Conservation (phyloP, 2,888 invertebrate species). For the Arrhopalites spinosus region DNA sequence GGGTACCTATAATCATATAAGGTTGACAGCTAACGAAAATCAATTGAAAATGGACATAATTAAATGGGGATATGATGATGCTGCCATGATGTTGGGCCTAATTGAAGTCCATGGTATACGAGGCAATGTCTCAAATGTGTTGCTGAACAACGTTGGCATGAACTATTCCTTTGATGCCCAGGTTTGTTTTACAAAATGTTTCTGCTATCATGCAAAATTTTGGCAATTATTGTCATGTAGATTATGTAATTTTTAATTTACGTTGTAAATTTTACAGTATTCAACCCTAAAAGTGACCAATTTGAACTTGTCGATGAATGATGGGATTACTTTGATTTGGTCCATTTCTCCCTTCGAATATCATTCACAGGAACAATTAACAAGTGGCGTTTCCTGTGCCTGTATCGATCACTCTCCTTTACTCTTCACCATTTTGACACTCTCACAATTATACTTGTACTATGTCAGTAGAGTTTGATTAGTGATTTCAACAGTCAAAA, state of each 20-base stretch:
- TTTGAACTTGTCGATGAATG: slow-evolving; percentile 35
- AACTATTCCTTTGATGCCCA: slow-evolving; percentile 38
- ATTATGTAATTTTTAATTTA: too few species aligned
- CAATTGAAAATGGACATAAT: slow-evolving; percentile 39
- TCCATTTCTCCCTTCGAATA: neutral
- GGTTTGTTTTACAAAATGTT: slow-evolving; percentile 38
- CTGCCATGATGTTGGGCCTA: slow-evolving; percentile 45
- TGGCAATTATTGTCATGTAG: too few species aligned
- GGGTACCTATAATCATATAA: slow-evolving; percentile 65
- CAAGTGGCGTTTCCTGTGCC: too few species aligned
- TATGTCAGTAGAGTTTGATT: too few species aligned
- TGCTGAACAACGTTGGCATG: slow-evolving; percentile 50
- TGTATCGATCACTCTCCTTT: too few species aligned
- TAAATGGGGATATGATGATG: slow-evolving; percentile 44
- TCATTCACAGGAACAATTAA: too few species aligned
- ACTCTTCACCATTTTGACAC: too few species aligned
- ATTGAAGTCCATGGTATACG: slow-evolving; percentile 50
- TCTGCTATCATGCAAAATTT: neutral
- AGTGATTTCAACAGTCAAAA: too few species aligned
- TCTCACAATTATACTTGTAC: too few species aligned
- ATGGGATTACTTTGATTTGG: slow-evolving; percentile 30
- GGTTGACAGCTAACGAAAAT: slow-evolving; percentile 59
- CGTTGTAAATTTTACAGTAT: slow-evolving; percentile 31
- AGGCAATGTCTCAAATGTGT: slow-evolving; percentile 36
- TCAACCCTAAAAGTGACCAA: slow-evolving; percentile 41